Evolutionary conservation across 2,797 vertebrate species (phyloP), one percentile per base, ranked within the genome.

Genomic region (Garrulus glandarius): DNA sequence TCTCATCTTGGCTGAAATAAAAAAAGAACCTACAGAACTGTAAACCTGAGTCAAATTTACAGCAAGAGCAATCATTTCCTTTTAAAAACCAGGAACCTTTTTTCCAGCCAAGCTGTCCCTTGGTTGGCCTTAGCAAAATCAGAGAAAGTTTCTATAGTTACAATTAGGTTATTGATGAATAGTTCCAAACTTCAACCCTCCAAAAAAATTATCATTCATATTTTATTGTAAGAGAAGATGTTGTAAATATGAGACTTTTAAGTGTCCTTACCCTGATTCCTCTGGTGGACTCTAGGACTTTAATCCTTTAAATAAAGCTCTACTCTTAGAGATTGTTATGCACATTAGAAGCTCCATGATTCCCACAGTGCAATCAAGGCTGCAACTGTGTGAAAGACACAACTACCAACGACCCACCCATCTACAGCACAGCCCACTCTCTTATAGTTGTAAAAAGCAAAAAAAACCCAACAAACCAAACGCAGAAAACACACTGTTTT

Each of bases 401-500:
- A 63, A 53, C 37, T 69, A 32, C 15, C 24, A 56, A 19, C 9
- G 19, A 71, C 13, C n/a, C 36, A 78, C 16, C 20, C 50, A 21
- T 11, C 20, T 32, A 32, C 46, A 88, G 49, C 88, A 92, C 19
- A 46, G 52, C 17, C 23, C 18, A 19, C 55, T 41, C 10, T 18
- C 30, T 47, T 23, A 55, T 0, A 65, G 37, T 50, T 75, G 59
- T 36, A 68, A 69, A 82, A 59, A 64, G 18, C 15, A 18, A 59
- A 46, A 57, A 36, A 30, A 39, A 6, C 34, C 39, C 41, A 55
- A 56, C 9, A 56, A 56, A 41, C 16, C 26, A 32, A 32, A 34
- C 6, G 17, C 17, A 56, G 50, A 57, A 57, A 74, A 32, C 11
- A 34, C 0, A 0, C 30, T 41, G 21, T 32, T 41, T 56, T 43